Evolutionary conservation across 92 coral and sea anemone genomes (phyloP).

Genomic region (Epizoanthus stellaris): DNA sequence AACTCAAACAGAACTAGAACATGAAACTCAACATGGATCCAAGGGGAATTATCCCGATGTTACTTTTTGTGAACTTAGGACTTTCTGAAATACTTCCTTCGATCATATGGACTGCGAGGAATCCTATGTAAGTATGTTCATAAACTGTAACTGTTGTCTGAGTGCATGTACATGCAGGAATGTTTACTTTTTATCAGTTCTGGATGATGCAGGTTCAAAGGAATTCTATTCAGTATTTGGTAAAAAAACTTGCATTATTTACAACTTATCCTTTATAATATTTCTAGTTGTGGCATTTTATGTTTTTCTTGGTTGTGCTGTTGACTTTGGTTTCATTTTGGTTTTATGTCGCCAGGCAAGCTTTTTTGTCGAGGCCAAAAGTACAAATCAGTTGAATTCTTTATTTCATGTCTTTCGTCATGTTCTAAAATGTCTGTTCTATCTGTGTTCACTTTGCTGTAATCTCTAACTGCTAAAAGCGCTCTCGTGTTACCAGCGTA

Average conservation of each 20-base stretch:
- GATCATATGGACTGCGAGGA: conserved; percentile 41
- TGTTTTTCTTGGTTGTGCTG: not conserved
- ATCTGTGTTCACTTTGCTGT: not conserved
- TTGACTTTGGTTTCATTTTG: not conserved
- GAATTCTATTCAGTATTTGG: not conserved
- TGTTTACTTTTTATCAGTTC: not conserved
- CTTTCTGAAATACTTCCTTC: conserved; percentile 35
- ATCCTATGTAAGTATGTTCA: conserved; percentile 30
- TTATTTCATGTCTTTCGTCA: conserved; percentile 29
- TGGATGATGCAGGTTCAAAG: not conserved
- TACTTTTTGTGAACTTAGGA: conserved; percentile 30
- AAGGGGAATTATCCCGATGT: conserved; percentile 9
- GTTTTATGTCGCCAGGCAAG: not conserved
- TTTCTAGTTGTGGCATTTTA: not conserved
- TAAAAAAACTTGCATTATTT: not conserved
- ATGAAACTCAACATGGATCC: conserved; percentile 25
- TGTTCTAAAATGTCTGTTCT: conserved; percentile 6
- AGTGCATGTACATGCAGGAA: not conserved
- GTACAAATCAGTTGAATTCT: not conserved
- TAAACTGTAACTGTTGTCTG: not conserved
- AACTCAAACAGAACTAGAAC: conserved; percentile 16
- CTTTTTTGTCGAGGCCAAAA: not conserved
- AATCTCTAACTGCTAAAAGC: conserved; percentile 5
- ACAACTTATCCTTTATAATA: not conserved
- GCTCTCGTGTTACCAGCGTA: not conserved